Percentiles rank a stretch among this genome's conserved stretches.
Conservation (phyloP, 1,140 invertebrate species). For the Caenorhabditis brenneri region DNA sequence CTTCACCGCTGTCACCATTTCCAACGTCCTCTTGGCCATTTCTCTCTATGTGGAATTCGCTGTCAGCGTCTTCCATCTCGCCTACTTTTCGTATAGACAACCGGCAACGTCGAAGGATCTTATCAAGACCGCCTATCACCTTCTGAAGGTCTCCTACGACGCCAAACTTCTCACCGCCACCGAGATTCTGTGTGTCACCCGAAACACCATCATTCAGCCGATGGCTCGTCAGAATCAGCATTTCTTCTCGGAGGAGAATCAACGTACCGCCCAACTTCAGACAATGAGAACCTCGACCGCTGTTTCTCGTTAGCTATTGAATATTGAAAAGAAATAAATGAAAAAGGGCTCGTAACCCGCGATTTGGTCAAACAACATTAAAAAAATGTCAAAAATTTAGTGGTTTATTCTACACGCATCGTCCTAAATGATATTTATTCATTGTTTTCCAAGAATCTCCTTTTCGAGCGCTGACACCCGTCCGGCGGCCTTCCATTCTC, state of each 20-base stretch:
- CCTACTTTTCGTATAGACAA: conserved; percentile 1
- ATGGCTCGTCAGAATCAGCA: background rate
- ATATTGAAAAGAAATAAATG: background rate
- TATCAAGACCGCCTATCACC: background rate
- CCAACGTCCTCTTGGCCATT: background rate
- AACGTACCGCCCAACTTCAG: conserved; percentile 29
- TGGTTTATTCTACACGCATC: no score
- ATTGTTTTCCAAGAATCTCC: conserved; percentile 52
- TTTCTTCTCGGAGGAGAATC: background rate
- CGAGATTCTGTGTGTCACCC: background rate
- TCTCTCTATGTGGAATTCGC: background rate
- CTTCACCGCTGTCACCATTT: background rate
- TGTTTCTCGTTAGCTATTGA: background rate
- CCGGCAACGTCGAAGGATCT: conserved; percentile 1
- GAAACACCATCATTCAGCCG: background rate
- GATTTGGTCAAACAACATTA: no score
- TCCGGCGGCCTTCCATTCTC: conserved; percentile 56
- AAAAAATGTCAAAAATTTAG: no score
- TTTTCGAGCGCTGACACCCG: conserved; percentile 43
- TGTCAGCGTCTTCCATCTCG: conserved; percentile 5
- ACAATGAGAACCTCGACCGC: conserved; percentile 12
- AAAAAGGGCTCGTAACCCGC: background rate
- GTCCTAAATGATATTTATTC: no score
- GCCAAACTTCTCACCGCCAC: background rate
- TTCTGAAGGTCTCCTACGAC: conserved; percentile 13